Conservation (phyloP, 2,888 invertebrate species). For the Apodemia hepburni region DNA sequence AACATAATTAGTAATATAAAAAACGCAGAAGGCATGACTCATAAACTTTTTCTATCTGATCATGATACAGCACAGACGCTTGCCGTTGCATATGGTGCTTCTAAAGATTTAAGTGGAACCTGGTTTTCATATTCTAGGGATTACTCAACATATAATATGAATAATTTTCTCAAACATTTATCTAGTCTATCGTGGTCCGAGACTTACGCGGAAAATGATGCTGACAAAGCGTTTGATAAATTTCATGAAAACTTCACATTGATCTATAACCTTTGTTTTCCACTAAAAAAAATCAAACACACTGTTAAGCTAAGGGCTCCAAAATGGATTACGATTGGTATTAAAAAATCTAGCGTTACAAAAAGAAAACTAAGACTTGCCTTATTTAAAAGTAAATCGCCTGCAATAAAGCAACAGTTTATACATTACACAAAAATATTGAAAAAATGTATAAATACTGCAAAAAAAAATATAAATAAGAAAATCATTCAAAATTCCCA, state of each 20-base stretch:
- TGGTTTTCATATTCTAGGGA: not conserved
- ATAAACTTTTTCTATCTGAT: constrained; percentile 3
- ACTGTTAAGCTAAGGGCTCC: not conserved
- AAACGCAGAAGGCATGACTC: not conserved
- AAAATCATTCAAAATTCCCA: not conserved
- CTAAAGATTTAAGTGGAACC: not conserved
- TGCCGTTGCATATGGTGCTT: not conserved
- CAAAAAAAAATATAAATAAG: not conserved
- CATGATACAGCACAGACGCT: not conserved
- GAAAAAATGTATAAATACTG: not conserved
- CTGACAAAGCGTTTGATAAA: not conserved
- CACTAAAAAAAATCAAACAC: not conserved
- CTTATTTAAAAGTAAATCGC: not conserved
- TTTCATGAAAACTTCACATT: not conserved
- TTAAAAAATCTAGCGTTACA: too few relatives aligned
- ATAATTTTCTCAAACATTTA: not conserved
- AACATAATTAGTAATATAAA: not conserved
- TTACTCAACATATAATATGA: not conserved
- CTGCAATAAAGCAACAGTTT: not conserved
- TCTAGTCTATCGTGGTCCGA: not conserved
- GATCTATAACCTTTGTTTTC: not conserved
- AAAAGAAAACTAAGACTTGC: not conserved
- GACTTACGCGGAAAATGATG: not conserved
- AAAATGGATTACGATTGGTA: too few relatives aligned
- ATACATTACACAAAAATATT: not conserved